Percentiles rank a stretch among this genome's conserved stretches.
Conservation (phyloP, 2,797 vertebrate genomes). For the Leuciscus waleckii region DNA sequence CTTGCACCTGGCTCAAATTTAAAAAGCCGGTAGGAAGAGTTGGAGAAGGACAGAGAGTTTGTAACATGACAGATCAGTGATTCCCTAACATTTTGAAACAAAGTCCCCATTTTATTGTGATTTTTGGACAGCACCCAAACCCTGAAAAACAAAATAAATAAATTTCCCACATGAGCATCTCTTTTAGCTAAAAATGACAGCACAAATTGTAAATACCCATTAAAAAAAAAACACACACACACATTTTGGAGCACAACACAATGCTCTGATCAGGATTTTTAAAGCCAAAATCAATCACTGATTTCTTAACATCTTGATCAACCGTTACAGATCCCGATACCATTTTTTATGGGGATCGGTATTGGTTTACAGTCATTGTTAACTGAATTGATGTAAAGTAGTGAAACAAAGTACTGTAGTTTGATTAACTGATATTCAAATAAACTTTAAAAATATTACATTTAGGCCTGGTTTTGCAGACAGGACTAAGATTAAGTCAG, state of each 20-base stretch:
- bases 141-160: background rate
- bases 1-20: slow-evolving; percentile 96
- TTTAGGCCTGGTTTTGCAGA: background rate
- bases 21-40: slow-evolving; percentile 87
- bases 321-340: background rate
- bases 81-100: background rate
- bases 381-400: background rate
- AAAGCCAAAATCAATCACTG: background rate
- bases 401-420: background rate
- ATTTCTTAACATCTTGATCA: background rate
- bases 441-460: background rate
- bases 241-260: background rate
- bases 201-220: background rate
- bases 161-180: too few relatives aligned
- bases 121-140: background rate
- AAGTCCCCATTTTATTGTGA: background rate
- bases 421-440: background rate
- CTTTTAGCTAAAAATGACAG: background rate
- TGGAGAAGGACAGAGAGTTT: background rate
- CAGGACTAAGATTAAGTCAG: too few relatives aligned
- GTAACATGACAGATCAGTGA: background rate
- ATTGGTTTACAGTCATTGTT: background rate
- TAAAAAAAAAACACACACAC: background rate
- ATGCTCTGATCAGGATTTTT: background rate
- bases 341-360: background rate